Percentiles rank a stretch among this genome's conserved stretches.
These are phyloP conservation scores for Hymenopus coronatus DNA, from an alignment of 2,888 invertebrate genomes.

Conservation along the genomic window DNA sequence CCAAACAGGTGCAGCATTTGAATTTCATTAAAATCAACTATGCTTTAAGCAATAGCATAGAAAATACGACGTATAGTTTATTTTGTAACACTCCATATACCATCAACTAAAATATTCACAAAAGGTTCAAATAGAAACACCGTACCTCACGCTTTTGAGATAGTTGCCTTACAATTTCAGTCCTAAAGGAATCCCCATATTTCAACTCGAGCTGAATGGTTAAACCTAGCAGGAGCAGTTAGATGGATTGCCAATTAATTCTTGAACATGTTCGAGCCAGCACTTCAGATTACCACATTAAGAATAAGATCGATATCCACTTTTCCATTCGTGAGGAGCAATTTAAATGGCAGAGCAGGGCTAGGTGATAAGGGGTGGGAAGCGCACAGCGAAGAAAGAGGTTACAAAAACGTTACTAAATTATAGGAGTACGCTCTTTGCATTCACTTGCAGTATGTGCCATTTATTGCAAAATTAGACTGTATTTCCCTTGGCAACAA, in stretches of 20 bases:
- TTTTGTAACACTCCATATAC: no score
- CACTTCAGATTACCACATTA: conserved; percentile 14
- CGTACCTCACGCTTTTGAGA: not conserved
- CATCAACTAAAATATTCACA: no score
- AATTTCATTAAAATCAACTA: no score
- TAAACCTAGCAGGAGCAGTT: conserved; percentile 16
- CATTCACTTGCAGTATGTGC: not conserved
- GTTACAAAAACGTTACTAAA: not conserved
- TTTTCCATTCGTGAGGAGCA: not conserved
- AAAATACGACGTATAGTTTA: no score
- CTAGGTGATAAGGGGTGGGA: not conserved
- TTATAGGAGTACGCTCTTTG: not conserved
- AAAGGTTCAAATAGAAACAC: no score
- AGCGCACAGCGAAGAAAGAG: not conserved
- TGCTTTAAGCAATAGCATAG: no score
- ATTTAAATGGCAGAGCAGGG: not conserved
- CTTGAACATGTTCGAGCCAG: not conserved
- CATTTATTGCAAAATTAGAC: not conserved
- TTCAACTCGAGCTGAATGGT: not conserved
- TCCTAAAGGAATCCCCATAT: not conserved
- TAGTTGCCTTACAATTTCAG: not conserved
- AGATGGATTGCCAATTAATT: conserved; percentile 25
- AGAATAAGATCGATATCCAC: not conserved
- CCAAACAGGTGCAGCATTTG: no score
- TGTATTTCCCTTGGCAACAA: not conserved